Conservation (phyloP, 1,140 invertebrate genomes). For the Rhagoletis zephyria region DNA sequence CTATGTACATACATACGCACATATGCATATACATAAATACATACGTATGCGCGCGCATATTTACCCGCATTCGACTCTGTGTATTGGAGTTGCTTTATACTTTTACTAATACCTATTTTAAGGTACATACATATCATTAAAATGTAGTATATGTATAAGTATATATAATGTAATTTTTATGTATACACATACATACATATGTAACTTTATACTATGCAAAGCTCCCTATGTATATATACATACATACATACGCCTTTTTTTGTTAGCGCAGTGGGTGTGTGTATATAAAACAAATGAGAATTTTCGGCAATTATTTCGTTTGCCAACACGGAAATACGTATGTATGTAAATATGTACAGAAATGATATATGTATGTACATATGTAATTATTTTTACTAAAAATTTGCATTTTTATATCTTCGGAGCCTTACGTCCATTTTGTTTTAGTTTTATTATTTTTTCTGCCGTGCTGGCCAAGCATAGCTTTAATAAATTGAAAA, state of each 20-base stretch:
- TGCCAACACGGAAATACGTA: not conserved
- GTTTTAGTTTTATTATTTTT: not conserved
- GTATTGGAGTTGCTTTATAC: not conserved
- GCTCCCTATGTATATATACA: not conserved
- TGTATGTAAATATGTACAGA: conserved; percentile 10
- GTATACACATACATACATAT: conserved; percentile 13
- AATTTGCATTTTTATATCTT: conserved; percentile 38
- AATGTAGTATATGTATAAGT: not conserved
- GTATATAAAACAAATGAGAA: conserved; percentile 13
- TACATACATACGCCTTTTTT: not conserved
- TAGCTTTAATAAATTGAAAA: not conserved
- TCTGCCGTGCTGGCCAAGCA: not conserved
- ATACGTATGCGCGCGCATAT: conserved; percentile 27
- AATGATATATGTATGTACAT: not conserved
- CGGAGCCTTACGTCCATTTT: conserved; percentile 2
- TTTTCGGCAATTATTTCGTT: conserved; percentile 23
- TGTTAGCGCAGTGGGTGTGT: not conserved
- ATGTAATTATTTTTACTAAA: conserved; percentile 41
- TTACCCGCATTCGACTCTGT: not conserved
- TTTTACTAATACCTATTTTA: conserved; percentile 32
- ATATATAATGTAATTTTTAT: not conserved
- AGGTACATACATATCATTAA: not conserved
- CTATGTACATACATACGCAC: not conserved
- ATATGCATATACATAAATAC: not conserved
- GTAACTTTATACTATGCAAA: no score